Conservation (phyloP, 2,888 invertebrate species). For the Arctia plantaginis region DNA sequence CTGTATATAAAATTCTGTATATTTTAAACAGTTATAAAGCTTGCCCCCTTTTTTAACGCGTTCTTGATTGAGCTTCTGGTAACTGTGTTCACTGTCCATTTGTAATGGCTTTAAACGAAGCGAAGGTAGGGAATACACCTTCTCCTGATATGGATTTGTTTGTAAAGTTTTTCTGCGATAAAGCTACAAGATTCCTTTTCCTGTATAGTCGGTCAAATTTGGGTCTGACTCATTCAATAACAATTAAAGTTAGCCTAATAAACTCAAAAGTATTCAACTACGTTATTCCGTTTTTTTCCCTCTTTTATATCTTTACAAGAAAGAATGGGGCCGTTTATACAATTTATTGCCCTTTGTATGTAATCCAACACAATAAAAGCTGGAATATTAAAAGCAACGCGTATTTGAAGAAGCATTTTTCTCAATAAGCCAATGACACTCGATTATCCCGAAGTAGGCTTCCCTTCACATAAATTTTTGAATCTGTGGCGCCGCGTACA, state of each 20-base stretch:
- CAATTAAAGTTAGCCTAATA: not conserved
- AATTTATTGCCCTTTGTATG: not conserved
- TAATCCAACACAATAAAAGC: not conserved
- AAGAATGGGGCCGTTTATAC: not conserved
- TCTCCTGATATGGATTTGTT: no score
- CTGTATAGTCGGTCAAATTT: no score
- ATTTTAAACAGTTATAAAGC: no score
- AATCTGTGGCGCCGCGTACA: slow-evolving; percentile 32
- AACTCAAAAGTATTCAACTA: not conserved
- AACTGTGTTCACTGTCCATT: no score
- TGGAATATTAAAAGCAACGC: not conserved
- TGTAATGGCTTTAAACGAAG: no score
- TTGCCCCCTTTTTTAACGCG: no score
- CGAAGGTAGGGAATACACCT: no score
- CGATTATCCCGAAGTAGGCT: slow-evolving; percentile 19
- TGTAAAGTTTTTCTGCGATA: no score
- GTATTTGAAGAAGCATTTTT: slow-evolving; percentile 10
- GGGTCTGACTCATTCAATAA: no score
- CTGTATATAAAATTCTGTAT: no score
- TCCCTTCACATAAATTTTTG: slow-evolving; percentile 34
- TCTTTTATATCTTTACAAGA: not conserved
- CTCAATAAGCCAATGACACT: slow-evolving; percentile 26
- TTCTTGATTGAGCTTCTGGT: no score
- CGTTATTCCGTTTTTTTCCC: not conserved
- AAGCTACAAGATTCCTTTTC: no score